Conservation (phyloP, 2,113 vertebrate genomes). For the Vulpes lagopus region DNA sequence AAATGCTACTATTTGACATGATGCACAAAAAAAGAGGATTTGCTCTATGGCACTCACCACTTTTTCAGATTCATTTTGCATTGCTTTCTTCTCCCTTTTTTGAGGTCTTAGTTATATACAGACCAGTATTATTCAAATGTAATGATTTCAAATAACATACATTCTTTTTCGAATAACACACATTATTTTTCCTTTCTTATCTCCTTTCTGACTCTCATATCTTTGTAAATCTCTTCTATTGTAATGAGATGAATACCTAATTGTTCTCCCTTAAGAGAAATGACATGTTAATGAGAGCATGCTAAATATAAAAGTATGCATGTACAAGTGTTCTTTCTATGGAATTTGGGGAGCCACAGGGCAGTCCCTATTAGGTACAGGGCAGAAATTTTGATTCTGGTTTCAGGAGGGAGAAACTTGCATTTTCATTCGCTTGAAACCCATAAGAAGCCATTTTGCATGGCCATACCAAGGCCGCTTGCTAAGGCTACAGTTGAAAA, state of each 20-base stretch:
- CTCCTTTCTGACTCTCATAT: background rate
- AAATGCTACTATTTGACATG: background rate
- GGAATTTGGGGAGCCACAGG: constrained; percentile 50
- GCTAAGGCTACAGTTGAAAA: background rate
- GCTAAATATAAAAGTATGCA: constrained; percentile 53
- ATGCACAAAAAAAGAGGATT: background rate
- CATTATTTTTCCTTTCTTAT: constrained; percentile 50
- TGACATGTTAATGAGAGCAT: constrained; percentile 47
- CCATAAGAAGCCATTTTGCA: constrained; percentile 65
- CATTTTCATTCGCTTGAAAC: constrained; percentile 2
- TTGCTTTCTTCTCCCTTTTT: background rate
- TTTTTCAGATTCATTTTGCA: background rate
- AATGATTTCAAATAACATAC: constrained; percentile 47
- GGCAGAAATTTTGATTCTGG: background rate
- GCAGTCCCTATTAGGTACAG: background rate
- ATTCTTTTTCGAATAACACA: background rate
- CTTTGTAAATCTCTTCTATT: constrained; percentile 70
- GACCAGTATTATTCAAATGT: constrained; percentile 52
- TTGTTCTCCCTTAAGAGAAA: constrained; percentile 63
- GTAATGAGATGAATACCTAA: constrained; percentile 71
- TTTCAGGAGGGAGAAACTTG: background rate
- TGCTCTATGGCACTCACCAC: background rate
- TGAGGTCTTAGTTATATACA: background rate
- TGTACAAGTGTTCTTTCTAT: constrained; percentile 46
- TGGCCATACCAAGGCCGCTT: background rate